Percentiles rank a stretch among this genome's conserved stretches.
Conservation (phyloP, 2,113 vertebrate genomes). For the Neofelis nebulosa region DNA sequence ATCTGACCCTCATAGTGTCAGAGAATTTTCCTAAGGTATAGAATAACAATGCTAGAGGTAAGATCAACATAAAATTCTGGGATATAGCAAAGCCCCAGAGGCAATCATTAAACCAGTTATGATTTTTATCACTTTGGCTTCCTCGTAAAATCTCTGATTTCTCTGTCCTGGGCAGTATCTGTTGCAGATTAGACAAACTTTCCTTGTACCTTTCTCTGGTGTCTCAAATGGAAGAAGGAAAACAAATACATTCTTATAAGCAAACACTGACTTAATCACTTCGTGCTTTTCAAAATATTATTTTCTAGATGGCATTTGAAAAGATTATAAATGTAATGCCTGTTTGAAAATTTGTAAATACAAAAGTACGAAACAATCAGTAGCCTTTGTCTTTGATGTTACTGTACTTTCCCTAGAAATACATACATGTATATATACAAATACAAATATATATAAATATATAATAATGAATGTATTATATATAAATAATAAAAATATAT, state of each 20-base stretch:
- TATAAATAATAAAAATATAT: not conserved
- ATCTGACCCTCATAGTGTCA: not conserved
- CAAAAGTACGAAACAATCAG: not conserved
- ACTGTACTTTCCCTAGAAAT: not conserved
- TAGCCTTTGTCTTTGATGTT: not conserved
- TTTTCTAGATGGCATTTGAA: not conserved
- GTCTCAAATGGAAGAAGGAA: not conserved
- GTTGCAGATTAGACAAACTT: not conserved
- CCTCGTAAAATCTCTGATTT: not conserved
- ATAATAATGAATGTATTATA: too few species aligned
- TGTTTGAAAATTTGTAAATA: not conserved
- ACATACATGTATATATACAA: not conserved
- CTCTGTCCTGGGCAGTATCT: not conserved
- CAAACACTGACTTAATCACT: not conserved
- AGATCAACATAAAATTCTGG: not conserved
- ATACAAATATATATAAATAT: not conserved
- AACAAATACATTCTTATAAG: not conserved
- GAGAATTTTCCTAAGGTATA: not conserved
- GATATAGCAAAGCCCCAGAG: not conserved
- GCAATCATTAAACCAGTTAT: not conserved
- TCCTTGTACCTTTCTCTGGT: not conserved
- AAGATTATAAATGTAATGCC: not conserved
- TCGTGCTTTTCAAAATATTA: not conserved
- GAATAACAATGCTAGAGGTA: not conserved
- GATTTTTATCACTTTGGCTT: not conserved